Percentiles rank a stretch among this genome's conserved stretches.
Conservation (phyloP, 2,888 invertebrate genomes). For the Leptinotarsa juncta region DNA sequence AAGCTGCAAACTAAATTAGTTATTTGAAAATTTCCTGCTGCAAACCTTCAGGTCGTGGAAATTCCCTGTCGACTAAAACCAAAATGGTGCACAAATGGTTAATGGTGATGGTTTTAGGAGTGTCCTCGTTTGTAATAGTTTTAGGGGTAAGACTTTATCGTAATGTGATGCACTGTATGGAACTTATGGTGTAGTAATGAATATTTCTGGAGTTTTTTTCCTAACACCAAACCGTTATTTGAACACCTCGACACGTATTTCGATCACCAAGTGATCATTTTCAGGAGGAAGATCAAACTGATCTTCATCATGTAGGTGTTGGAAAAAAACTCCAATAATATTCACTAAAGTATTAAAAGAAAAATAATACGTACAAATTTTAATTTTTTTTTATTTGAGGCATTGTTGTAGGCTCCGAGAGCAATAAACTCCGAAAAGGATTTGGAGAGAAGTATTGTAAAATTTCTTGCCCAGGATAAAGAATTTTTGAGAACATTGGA, state of each 20-base stretch:
- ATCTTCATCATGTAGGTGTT: no score
- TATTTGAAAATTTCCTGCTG: conserved; percentile 25
- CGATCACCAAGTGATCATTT: no score
- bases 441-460: conserved; percentile 56
- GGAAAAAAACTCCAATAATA: no score
- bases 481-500: conserved; percentile 51
- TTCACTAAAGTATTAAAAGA: no score
- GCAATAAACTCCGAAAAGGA: conserved; percentile 49
- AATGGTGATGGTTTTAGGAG: conserved; percentile 35
- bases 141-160: conserved; percentile 41
- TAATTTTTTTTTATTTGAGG: not conserved
- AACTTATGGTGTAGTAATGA: no score
- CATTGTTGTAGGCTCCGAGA: conserved; percentile 46
- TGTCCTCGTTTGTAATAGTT: conserved; percentile 33
- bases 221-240: no score
- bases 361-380: not conserved
- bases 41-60: conserved; percentile 26
- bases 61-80: conserved; percentile 20
- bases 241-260: no score
- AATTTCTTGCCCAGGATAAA: conserved; percentile 61
- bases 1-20: conserved; percentile 28
- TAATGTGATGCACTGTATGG: no score
- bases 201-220: no score
- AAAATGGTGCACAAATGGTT: conserved; percentile 35
- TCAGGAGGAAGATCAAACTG: no score